phyloP scores from a whole-genome alignment of 1,140 invertebrate genomes.

The Euura lappo region DNA sequence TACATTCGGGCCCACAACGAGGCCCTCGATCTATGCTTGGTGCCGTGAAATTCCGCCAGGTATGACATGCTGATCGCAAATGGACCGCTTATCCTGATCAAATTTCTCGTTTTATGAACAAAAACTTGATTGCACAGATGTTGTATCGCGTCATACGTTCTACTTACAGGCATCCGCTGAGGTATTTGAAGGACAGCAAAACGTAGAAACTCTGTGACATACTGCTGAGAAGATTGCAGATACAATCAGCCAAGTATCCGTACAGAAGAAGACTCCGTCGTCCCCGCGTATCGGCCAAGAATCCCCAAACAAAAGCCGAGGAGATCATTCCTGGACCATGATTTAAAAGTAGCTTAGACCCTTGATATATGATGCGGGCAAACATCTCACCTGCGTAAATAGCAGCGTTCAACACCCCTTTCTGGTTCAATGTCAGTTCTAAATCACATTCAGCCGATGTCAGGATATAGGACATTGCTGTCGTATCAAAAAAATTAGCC shows the following conservation, averaged over 20 bases:
- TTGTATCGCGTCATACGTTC: background rate
- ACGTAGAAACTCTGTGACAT: slow-evolving; percentile 71
- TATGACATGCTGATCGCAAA: slow-evolving; percentile 71
- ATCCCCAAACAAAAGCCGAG: slow-evolving; percentile 66
- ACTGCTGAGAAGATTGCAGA: slow-evolving; percentile 67
- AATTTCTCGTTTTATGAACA: background rate
- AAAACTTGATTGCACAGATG: slow-evolving; percentile 1
- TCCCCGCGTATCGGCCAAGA: slow-evolving; percentile 67
- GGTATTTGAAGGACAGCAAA: slow-evolving; percentile 71
- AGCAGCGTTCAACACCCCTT: slow-evolving; percentile 46
- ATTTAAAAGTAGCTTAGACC: background rate
- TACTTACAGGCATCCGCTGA: slow-evolving; percentile 76
- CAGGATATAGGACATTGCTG: slow-evolving; percentile 34
- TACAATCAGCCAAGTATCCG: slow-evolving; percentile 69
- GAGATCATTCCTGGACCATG: slow-evolving; percentile 53
- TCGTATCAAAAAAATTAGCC: slow-evolving; percentile 35
- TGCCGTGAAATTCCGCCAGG: slow-evolving; percentile 69
- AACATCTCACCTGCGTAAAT: slow-evolving; percentile 44
- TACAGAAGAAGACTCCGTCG: slow-evolving; percentile 55
- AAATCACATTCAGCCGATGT: slow-evolving; percentile 56
- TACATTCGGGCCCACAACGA: background rate
- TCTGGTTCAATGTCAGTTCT: slow-evolving; percentile 42
- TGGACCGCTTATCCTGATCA: slow-evolving; percentile 69
- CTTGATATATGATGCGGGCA: background rate
- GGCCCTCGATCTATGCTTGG: slow-evolving; percentile 62